phyloP scores from a whole-genome alignment of 2,113 vertebrate species.

The Ptilorrhoa leucosticta region DNA sequence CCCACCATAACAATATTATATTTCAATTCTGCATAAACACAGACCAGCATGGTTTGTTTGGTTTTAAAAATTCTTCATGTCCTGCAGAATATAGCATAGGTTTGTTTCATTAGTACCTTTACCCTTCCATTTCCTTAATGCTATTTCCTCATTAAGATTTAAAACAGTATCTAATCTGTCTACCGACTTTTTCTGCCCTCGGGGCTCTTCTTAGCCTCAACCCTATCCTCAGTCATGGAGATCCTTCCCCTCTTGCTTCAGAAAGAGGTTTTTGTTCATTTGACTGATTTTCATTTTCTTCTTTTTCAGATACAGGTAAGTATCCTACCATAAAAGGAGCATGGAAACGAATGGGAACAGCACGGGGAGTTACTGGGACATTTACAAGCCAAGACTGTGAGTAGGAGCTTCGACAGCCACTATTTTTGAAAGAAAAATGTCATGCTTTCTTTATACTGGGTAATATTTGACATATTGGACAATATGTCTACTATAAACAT shows the following conservation, averaged over 20 bases:
- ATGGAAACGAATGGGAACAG: background rate
- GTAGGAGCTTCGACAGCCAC: background rate
- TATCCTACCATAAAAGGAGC: background rate
- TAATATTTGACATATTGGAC: constrained; percentile 37
- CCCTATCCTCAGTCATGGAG: background rate
- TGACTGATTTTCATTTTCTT: background rate
- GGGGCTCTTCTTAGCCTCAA: background rate
- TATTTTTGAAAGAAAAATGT: background rate
- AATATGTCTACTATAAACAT: constrained; percentile 12
- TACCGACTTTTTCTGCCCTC: background rate
- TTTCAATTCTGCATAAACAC: constrained; percentile 43
- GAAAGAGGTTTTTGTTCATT: background rate
- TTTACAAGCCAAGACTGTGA: background rate
- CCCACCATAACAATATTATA: constrained; percentile 34
- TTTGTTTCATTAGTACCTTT: constrained; percentile 11
- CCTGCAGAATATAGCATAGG: constrained; percentile 4
- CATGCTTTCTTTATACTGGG: constrained; percentile 19
- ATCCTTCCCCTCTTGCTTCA: background rate
- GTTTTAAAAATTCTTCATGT: background rate
- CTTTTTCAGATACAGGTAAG: background rate
- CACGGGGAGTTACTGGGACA: background rate
- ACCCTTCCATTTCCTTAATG: background rate
- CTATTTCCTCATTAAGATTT: constrained; percentile 33
- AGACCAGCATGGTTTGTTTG: constrained; percentile 30
- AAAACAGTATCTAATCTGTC: background rate